Evolutionary conservation across 2,888 invertebrate genomes (phyloP), one percentile per base, ranked within the genome.

Genomic region (Melipona bicolor): DNA sequence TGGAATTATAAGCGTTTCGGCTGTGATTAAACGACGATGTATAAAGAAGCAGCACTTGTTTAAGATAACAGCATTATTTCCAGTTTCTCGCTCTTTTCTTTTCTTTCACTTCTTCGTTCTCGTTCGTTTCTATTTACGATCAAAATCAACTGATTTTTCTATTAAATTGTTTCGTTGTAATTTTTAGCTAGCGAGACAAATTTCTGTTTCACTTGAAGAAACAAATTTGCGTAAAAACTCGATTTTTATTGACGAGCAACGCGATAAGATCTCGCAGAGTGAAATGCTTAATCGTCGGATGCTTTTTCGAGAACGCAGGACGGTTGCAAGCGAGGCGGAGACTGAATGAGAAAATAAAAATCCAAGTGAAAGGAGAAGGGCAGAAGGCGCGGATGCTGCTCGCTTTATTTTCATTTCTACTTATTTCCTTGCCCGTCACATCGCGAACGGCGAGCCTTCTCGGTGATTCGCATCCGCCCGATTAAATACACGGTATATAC

Each of bases 401-500:
- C 70, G 70, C 43, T 70, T 71, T 59, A 71, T 71, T 59, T 84
- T 76, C 84, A 56, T 78, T 78, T 79, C 67, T 72, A 65, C 82
- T 82, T 84, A 82, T 77, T 81, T 81, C 65, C 69, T 69, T 19
- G 70, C 36, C 24, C 79, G 71, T 76, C 74, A 24, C 65, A 65
- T 74, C 49, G 68, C 69, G 54, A 43, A 11, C 59, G 75, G 21
- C 27, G 71, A 64, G 77, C 73, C 69, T 75, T 67, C 68, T 43
- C 32, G 74, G 74, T 79, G 80, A 84, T 88, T 84, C 86, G 70
- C 71, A 73, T 72, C 85, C 79, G 81, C 69, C 75, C 86, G 89
- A 89, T 87, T 90, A 90, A 90, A 85, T 59, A 43, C 81, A 79
- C 73, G 9, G 21, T 65, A 65, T 86, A 76, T 54, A 79, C 36